Evolutionary conservation across 2,797 vertebrate genomes (phyloP).

Genomic region (Remorina albescens): DNA sequence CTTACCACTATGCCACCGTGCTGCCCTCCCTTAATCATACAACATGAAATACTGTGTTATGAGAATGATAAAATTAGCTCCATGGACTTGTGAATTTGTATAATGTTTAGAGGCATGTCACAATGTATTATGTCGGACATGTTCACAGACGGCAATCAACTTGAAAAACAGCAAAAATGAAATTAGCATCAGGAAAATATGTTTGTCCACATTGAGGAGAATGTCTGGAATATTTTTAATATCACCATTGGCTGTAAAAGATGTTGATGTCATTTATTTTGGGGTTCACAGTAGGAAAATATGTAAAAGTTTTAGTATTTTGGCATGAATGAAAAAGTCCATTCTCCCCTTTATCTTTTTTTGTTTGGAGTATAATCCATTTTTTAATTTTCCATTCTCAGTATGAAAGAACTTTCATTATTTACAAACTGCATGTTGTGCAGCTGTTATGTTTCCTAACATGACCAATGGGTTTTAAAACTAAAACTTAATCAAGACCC

Average conservation of each 20-base stretch:
- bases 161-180: neutral
- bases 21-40: too few relatives aligned
- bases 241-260: neutral
- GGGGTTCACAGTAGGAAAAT: neutral
- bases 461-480: neutral
- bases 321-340: neutral
- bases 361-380: neutral
- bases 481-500: neutral
- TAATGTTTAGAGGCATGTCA: neutral
- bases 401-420: neutral
- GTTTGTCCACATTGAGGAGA: neutral
- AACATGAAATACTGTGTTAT: neutral
- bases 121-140: neutral
- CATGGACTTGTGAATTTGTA: neutral
- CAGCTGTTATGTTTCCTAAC: neutral
- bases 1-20: too few relatives aligned
- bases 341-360: neutral
- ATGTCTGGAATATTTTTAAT: too few relatives aligned
- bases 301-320: neutral
- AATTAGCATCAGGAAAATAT: constrained; percentile 2
- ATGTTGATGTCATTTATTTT: neutral
- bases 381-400: neutral
- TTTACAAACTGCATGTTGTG: neutral
- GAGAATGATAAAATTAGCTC: neutral
- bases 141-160: neutral